Evolutionary conservation across 2,888 invertebrate genomes (phyloP), one percentile per base, ranked within the genome.

Genomic region (Herminia tarsipennalis): DNA sequence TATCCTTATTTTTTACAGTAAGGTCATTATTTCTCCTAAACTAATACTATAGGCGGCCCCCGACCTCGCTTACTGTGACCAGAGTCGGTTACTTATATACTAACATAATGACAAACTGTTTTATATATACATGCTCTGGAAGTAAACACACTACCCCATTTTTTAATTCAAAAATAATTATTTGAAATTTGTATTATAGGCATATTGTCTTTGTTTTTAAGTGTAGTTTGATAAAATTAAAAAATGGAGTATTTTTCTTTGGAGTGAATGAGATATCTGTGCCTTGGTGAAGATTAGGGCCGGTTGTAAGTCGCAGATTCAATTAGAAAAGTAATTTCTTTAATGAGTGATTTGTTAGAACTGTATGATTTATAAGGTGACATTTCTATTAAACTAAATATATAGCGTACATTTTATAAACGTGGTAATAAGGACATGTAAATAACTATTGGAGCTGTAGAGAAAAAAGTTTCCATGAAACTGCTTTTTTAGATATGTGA

Each of bases 11-110:
- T 37, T 47, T 54, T 45, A 56, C 42, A 48, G 44, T 49, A 59
- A 62, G 56, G 66, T 67, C 61, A 58, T 66, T 61, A 64, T 62
- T 57, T 65, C 29, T 54, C 43, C 73, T 73, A 79, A 65, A 68
- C 78, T 88, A 86, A 81, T 63, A 72, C 86, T 88, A 90, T 88
- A 90, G 89, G 88, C 88, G 89, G 89, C 83, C 86, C 73, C 79
- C 80, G 80, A 86, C 86, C 85, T 81, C 65, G 73, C 67, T 69
- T 73, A 64, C 78, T 73, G 78, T 83, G 82, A 86, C 81, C 86
- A 81, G 77, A 82, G 83, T 86, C 83, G 77, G 76, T 70, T 72
- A 65, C 78, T 82, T 81, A 82, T 43, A 71, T 18, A 56, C 78
- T 80, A 80, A 64, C 58, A 46, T 56, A 50, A 45, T 52, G 50